phyloP scores from a whole-genome alignment of 2,888 invertebrate species.

The Syritta pipiens region DNA sequence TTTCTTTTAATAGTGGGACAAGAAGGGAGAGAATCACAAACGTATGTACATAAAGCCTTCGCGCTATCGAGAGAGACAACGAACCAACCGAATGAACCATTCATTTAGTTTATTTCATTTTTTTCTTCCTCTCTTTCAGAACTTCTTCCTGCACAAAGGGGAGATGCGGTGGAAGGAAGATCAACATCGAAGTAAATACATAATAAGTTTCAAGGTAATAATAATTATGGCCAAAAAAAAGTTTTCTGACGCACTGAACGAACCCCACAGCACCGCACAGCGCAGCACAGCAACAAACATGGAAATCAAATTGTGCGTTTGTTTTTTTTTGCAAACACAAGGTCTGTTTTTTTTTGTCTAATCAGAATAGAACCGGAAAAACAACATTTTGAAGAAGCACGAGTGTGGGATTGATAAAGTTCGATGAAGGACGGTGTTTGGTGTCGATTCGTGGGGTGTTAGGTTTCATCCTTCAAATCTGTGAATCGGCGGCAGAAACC shows the following conservation, averaged over 20 bases:
- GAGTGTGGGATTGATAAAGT: too few species aligned
- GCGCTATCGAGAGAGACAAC: too few species aligned
- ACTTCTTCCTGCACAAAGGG: too few species aligned
- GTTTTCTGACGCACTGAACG: conserved; percentile 14
- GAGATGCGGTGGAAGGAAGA: not conserved
- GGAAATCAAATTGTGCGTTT: conserved; percentile 13
- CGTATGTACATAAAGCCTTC: not conserved
- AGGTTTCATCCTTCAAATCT: too few species aligned
- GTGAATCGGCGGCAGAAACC: too few species aligned
- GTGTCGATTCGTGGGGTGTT: too few species aligned
- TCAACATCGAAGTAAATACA: not conserved
- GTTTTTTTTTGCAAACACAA: conserved; percentile 9
- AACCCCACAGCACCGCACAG: not conserved
- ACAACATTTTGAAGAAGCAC: conserved; percentile 5
- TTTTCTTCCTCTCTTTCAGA: not conserved
- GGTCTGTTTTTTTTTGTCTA: conserved; percentile 13
- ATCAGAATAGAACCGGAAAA: conserved; percentile 32
- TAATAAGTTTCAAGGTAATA: conserved; percentile 35
- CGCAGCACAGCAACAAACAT: not conserved
- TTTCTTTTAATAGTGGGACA: conserved; percentile 26
- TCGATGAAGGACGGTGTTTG: too few species aligned
- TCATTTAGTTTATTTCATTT: conserved; percentile 8
- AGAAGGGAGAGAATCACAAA: not conserved
- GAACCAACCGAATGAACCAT: too few species aligned
- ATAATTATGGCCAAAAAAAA: conserved; percentile 32